These are phyloP conservation scores for Spinus olivaceus DNA, from an alignment of 2,797 vertebrate genomes.

Conservation along the genomic window DNA sequence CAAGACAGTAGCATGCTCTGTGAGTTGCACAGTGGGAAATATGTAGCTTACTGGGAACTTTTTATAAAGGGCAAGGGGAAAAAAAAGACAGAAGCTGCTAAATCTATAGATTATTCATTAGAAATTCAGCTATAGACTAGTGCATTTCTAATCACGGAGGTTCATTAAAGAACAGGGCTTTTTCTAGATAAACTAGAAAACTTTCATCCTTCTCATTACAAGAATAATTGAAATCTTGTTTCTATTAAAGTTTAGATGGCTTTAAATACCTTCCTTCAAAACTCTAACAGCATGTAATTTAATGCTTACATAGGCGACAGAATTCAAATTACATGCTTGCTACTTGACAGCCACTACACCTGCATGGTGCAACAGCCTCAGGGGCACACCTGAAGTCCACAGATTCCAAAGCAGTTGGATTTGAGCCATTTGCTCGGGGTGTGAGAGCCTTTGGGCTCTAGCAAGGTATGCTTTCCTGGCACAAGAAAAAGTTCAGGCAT, in stretches of 20 bases:
- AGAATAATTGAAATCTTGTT: constrained; percentile 53
- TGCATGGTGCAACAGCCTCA: neutral
- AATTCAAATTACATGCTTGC: constrained; percentile 40
- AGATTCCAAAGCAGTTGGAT: neutral
- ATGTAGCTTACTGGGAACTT: constrained; percentile 26
- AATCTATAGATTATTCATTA: constrained; percentile 62
- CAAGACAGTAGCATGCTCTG: neutral
- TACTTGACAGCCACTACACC: neutral
- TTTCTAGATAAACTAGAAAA: constrained; percentile 53
- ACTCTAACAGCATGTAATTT: constrained; percentile 39
- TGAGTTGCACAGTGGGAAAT: constrained; percentile 42
- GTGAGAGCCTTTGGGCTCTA: neutral
- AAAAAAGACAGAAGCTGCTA: neutral
- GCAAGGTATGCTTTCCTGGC: neutral
- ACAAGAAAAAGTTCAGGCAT: neutral
- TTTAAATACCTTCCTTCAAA: constrained; percentile 45
- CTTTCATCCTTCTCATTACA: constrained; percentile 40
- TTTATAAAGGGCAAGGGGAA: constrained; percentile 1
- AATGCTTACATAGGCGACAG: constrained; percentile 9
- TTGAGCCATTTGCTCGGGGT: neutral
- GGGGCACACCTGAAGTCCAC: neutral
- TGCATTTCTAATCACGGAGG: constrained; percentile 39
- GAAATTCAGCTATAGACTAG: constrained; percentile 1
- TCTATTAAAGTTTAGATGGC: constrained; percentile 47
- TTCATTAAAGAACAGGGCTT: constrained; percentile 36